Evolutionary conservation across 2,888 invertebrate genomes (phyloP).

Genomic region (Aleiodes leptofemur): DNA sequence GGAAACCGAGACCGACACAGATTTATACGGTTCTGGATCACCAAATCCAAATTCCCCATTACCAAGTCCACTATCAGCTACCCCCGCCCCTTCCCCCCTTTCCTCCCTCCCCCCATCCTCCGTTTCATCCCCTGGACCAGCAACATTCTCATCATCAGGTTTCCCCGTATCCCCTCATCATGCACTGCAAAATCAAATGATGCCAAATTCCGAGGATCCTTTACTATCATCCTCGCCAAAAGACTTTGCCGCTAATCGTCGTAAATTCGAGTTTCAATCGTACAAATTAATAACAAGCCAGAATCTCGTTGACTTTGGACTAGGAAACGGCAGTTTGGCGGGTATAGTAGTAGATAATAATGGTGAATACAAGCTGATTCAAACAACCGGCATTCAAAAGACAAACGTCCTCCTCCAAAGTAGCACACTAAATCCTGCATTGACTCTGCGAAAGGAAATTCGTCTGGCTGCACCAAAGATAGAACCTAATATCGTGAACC

Average conservation of each 20-base stretch:
- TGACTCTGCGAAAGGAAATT: slow-evolving; percentile 71
- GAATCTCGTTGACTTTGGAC: slow-evolving; percentile 77
- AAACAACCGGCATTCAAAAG: slow-evolving; percentile 76
- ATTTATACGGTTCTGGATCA: slow-evolving; percentile 74
- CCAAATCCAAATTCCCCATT: slow-evolving; percentile 78
- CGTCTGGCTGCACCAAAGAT: slow-evolving; percentile 67
- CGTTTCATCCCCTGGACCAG: slow-evolving; percentile 71
- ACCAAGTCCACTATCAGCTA: slow-evolving; percentile 81
- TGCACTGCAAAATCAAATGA: slow-evolving; percentile 86
- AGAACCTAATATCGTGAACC: slow-evolving; percentile 62
- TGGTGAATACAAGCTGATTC: slow-evolving; percentile 80
- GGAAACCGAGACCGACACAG: slow-evolving; percentile 80
- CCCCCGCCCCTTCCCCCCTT: slow-evolving; percentile 78
- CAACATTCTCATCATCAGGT: slow-evolving; percentile 68
- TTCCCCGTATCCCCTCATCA: slow-evolving; percentile 74
- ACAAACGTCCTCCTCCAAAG: slow-evolving; percentile 72
- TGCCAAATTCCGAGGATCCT: slow-evolving; percentile 92
- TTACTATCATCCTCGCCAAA: slow-evolving; percentile 89
- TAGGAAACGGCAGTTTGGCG: slow-evolving; percentile 78
- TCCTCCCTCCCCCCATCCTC: slow-evolving; percentile 73
- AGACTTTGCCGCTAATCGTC: slow-evolving; percentile 79
- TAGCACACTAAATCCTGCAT: slow-evolving; percentile 67
- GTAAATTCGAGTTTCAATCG: slow-evolving; percentile 79
- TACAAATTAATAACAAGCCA: slow-evolving; percentile 77
- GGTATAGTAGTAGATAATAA: slow-evolving; percentile 80